Base-by-base conservation (phyloP, 2,888 invertebrate species). In the Monoplex corrugatus region DNA sequence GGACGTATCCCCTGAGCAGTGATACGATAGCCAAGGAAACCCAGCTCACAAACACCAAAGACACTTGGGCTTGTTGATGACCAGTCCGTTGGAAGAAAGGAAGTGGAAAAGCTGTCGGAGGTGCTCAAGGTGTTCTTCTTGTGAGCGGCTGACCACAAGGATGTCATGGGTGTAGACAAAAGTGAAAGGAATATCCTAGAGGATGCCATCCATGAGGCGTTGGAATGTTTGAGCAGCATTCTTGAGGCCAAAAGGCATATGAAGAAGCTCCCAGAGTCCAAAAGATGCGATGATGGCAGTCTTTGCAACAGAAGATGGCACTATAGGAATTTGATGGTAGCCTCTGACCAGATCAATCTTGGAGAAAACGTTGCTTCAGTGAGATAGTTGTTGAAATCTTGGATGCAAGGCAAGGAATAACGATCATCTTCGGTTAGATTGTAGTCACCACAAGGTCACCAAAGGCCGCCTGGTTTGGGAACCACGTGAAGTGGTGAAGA, bases 271-370 rank as follows among this genome's bases (percentile, higher is more conserved):
- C 91, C 90, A 85, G 38, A 89, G 68, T 63, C 63, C 86, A 86
- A 86, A 68, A 32, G 63, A 68, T 19, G 86, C 68, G 2, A 68
- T 68, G 32, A 90, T 44, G 28, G 90, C 87, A 13, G 90, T 88
- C 75, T 87, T 90, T n/a, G n/a, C n/a, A n/a, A n/a, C n/a, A n/a
- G n/a, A 45, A 23, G 88, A 85, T 86, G 75, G 63, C 23, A 75
- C 80, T 44, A 91, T 85, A 28, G 90, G 90, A 40, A 91, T 89
- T 84, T 91, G 90, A 68, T 91, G 87, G 82, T 91, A 91, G 57
- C 87, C 91, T 28, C 89, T 63, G 38, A 91, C 89, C 86, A 91
- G 57, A 44, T 91, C 90, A 40, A 90, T 43, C 72, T 91, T 90
- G 80, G 90, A 91, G 91, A 91, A 83, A 28, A 91, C 6, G 3